phyloP scores from a whole-genome alignment of 2,113 vertebrate species.

The Burhinus bistriatus region DNA sequence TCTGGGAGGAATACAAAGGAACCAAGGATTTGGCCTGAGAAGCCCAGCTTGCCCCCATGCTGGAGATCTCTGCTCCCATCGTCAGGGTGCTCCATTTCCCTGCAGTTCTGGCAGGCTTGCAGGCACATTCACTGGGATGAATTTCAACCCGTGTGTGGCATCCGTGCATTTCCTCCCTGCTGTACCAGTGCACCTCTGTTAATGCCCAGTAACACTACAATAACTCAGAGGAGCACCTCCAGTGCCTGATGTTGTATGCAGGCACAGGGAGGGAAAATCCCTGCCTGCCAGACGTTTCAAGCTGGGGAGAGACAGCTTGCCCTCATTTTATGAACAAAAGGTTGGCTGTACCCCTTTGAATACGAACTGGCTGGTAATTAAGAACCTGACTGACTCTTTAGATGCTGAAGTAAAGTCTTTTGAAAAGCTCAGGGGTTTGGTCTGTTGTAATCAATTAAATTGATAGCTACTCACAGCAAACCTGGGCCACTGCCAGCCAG shows the following conservation, averaged over 20 bases:
- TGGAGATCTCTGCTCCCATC: not conserved
- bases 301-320: not conserved
- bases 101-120: not conserved
- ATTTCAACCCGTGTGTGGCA: not conserved
- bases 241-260: accelerated
- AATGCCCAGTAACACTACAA: not conserved
- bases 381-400: not conserved
- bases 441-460: not conserved
- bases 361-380: not conserved
- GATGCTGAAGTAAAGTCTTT: not conserved
- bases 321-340: not conserved
- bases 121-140: not conserved
- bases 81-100: not conserved
- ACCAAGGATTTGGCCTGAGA: not conserved
- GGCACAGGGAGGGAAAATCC: not conserved
- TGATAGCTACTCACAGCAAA: not conserved
- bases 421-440: not conserved
- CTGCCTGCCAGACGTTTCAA: not conserved
- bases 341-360: not conserved
- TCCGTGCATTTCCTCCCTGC: not conserved
- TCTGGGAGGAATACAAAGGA: not conserved
- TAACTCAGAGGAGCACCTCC: not conserved
- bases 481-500: not conserved
- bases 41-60: not conserved
- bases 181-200: not conserved